Conservation (phyloP, 2,113 vertebrate species). For the Heteronetta atricapilla region DNA sequence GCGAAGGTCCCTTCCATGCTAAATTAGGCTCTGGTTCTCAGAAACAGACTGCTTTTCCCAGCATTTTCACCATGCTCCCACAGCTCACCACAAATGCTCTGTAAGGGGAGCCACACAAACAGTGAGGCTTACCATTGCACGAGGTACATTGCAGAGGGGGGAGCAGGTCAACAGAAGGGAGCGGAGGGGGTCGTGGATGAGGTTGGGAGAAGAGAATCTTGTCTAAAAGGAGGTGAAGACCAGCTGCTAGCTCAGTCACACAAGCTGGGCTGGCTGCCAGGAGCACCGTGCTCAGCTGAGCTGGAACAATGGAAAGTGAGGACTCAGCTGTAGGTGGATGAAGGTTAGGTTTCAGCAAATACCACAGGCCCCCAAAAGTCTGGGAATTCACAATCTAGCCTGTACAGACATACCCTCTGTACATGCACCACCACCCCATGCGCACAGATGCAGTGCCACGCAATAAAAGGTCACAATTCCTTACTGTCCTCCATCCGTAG, state of each 20-base stretch:
- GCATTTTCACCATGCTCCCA: neutral
- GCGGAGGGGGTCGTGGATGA: neutral
- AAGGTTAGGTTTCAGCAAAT: conserved; percentile 69
- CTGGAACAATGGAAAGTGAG: conserved; percentile 21
- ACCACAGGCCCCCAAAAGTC: conserved; percentile 67
- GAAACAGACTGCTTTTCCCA: rapidly evolving
- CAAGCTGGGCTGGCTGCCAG: conserved; percentile 45
- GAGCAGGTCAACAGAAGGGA: conserved; percentile 5
- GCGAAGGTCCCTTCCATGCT: neutral
- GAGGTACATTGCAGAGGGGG: rapidly evolving
- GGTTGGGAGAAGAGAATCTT: conserved; percentile 25
- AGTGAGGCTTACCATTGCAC: neutral
- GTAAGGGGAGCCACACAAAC: neutral
- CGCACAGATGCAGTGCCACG: neutral
- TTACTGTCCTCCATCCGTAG: neutral
- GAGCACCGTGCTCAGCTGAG: neutral
- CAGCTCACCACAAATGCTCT: conserved; percentile 1
- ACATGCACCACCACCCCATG: neutral
- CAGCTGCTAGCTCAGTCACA: conserved; percentile 22
- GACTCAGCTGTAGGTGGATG: conserved; percentile 58
- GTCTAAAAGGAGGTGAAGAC: conserved; percentile 40
- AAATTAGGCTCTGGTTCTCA: neutral
- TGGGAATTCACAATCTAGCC: conserved; percentile 46
- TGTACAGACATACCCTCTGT: conserved; percentile 7
- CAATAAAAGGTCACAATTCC: neutral